Conservation (phyloP, 2,797 vertebrate species). For the Propithecus deckenii region DNA sequence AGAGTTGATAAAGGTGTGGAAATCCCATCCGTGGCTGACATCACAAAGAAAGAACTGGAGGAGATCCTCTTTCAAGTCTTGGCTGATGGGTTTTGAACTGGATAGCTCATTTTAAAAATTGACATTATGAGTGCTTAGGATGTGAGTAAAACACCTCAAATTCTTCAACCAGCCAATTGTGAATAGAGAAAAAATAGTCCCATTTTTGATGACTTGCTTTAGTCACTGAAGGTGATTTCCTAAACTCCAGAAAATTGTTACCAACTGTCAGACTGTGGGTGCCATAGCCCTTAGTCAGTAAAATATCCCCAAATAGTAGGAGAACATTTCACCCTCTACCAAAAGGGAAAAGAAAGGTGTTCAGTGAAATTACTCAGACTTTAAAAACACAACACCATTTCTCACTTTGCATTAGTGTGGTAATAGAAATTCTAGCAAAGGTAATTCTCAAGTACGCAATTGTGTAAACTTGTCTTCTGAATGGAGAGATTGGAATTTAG, state of each 20-base stretch:
- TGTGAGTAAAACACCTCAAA: not conserved
- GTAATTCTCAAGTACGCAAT: not conserved
- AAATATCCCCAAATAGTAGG: constrained; percentile 19
- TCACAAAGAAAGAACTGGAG: not conserved
- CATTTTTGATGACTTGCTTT: not conserved
- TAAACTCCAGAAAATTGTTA: constrained; percentile 55
- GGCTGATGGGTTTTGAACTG: not conserved
- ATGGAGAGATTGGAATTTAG: constrained; percentile 3
- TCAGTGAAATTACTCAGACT: constrained; percentile 21
- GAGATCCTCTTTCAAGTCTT: not conserved
- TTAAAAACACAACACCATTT: constrained; percentile 44
- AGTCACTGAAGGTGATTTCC: constrained; percentile 25
- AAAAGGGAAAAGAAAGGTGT: not conserved
- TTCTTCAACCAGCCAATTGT: not conserved
- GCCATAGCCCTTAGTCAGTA: constrained; percentile 10
- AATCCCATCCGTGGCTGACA: not conserved
- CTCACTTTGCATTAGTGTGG: constrained; percentile 9
- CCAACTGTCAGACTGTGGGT: not conserved
- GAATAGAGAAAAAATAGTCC: not conserved
- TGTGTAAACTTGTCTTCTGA: constrained; percentile 11
- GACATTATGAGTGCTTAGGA: not conserved
- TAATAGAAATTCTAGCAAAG: not conserved
- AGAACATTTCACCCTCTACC: not conserved
- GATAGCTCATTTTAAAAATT: not conserved
- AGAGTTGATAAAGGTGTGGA: not conserved